A percentile compares a stretch with the other conserved stretches of the same genome.
Conservation (phyloP, 1,140 invertebrate genomes). For the Hyposmocoma kahamanoa region DNA sequence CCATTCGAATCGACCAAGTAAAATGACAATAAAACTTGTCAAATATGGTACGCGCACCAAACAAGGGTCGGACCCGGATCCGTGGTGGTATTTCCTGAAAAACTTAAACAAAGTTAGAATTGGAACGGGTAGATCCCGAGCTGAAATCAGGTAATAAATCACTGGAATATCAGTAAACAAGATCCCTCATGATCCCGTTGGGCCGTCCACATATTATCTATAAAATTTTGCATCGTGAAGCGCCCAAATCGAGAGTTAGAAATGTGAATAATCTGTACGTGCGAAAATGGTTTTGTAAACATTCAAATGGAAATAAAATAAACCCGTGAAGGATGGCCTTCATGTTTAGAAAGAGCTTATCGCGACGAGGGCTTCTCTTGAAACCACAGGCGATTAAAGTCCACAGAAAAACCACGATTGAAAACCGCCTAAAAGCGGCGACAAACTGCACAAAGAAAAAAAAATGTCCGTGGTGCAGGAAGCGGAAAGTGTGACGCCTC, state of each 20-base stretch:
- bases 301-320: neutral
- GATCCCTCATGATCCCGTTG: slow-evolving; percentile 2
- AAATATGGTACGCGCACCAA: slow-evolving; percentile 9
- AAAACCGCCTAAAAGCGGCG: slow-evolving; percentile 24
- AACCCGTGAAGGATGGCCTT: neutral
- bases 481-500: no score
- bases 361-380: slow-evolving; percentile 21
- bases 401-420: slow-evolving; percentile 17
- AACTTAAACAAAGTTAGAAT: slow-evolving; percentile 17
- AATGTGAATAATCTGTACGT: no score
- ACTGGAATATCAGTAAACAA: slow-evolving; percentile 17
- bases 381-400: slow-evolving; percentile 19
- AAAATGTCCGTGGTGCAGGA: slow-evolving; percentile 35
- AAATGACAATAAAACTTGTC: slow-evolving; percentile 16
- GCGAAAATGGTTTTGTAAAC: no score
- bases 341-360: slow-evolving; percentile 36
- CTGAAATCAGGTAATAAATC: slow-evolving; percentile 19
- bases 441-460: slow-evolving; percentile 29
- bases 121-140: slow-evolving; percentile 4
- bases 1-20: slow-evolving; percentile 16
- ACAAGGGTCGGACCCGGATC: no score
- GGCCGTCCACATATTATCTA: neutral
- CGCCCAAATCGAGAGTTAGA: no score
- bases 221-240: no score
- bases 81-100: slow-evolving; percentile 14